phyloP scores from a whole-genome alignment of 2,797 vertebrate genomes.

The Hozukius guyotensis region DNA sequence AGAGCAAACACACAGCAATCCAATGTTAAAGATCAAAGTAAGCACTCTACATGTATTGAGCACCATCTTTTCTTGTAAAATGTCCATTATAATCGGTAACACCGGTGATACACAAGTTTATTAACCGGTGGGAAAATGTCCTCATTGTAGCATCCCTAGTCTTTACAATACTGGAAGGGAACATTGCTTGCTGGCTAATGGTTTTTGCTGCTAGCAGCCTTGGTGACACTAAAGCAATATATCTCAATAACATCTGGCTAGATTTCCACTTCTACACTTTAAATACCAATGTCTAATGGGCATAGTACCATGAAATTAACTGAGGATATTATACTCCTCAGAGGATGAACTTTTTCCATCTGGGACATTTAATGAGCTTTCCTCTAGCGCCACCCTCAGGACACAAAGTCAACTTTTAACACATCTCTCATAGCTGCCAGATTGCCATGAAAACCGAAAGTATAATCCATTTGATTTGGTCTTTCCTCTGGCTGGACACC shows the following conservation, averaged over 20 bases:
- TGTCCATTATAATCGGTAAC: no score
- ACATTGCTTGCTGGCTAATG: background rate
- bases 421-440: background rate
- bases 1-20: no score
- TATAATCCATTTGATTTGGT: background rate
- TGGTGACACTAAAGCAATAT: background rate
- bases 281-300: background rate
- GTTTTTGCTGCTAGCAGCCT: background rate
- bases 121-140: no score
- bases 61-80: no score
- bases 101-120: no score
- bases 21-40: no score
- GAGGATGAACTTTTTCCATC: background rate
- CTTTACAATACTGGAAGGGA: background rate
- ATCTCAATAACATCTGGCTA: background rate
- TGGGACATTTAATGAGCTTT: background rate
- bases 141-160: no score
- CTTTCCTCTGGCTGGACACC: background rate
- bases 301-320: background rate
- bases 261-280: background rate
- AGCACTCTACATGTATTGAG: no score
- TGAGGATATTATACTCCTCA: background rate
- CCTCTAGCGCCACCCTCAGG: background rate
- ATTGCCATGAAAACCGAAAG: background rate
- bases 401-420: background rate